Conservation (phyloP, 2,113 vertebrate species). For the Steatornis caripensis region DNA sequence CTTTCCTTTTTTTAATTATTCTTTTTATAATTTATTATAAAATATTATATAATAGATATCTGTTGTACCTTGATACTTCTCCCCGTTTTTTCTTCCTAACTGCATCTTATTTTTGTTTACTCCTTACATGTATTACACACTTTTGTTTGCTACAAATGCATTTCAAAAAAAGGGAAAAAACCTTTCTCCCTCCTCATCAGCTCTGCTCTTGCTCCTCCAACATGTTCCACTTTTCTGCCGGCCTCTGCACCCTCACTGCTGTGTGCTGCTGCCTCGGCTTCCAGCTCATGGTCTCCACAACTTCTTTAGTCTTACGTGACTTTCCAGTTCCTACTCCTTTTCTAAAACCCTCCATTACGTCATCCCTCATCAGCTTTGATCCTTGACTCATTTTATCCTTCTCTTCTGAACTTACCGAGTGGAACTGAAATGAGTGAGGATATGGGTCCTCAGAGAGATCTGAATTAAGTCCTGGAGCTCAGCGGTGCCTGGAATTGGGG, state of each 20-base stretch:
- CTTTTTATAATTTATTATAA: too few species aligned
- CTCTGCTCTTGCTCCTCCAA: background rate
- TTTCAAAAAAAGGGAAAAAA: background rate
- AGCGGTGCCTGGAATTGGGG: background rate
- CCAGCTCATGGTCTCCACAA: background rate
- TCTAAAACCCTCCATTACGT: background rate
- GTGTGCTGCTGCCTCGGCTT: background rate
- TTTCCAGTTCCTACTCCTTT: background rate
- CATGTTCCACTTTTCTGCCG: background rate
- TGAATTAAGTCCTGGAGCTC: slow-evolving; percentile 14
- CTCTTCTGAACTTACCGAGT: background rate
- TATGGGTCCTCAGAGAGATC: slow-evolving; percentile 12
- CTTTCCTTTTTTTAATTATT: background rate
- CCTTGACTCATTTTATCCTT: slow-evolving; percentile 19
- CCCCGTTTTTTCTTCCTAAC: background rate
- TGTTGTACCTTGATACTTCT: background rate
- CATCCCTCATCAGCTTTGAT: slow-evolving; percentile 29
- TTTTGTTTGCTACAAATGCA: background rate
- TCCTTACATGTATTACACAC: background rate
- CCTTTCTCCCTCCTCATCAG: background rate
- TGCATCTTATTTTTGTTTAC: background rate
- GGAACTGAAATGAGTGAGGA: background rate
- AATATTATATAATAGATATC: too few species aligned
- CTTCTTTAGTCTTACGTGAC: background rate
- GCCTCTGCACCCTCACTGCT: background rate